phyloP scores from a whole-genome alignment of 2,113 vertebrate species.

The Ochotona princeps region DNA sequence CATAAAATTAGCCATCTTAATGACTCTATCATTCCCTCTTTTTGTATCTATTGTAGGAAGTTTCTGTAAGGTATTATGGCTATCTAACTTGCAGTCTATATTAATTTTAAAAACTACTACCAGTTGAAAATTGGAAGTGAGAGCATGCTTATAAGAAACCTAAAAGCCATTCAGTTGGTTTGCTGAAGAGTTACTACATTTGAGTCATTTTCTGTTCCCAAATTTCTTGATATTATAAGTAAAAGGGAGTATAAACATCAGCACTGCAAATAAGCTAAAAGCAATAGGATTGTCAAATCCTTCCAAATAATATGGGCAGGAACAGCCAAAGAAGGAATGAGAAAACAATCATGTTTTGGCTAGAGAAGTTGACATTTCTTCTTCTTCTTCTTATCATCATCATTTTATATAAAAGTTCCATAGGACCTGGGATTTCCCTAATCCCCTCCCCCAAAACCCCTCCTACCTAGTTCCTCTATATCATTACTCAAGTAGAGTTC shows the following conservation, averaged over 20 bases:
- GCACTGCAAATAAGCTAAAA: constrained; percentile 18
- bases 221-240: constrained; percentile 37
- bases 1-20: constrained; percentile 8
- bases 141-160: constrained; percentile 11
- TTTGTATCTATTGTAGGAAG: neutral
- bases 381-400: no score
- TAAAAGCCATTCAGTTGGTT: constrained; percentile 48
- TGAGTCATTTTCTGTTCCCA: neutral
- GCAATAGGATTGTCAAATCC: constrained; percentile 21
- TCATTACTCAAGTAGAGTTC: no score
- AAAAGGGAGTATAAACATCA: constrained; percentile 36
- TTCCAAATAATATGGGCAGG: constrained; percentile 16
- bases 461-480: no score
- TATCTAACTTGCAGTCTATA: constrained; percentile 18
- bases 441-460: no score
- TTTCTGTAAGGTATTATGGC: neutral
- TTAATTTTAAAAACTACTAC: constrained; percentile 17
- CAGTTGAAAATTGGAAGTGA: neutral
- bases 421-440: no score
- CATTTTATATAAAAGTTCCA: no score
- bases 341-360: constrained; percentile 50
- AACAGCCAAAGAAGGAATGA: constrained; percentile 39
- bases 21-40: neutral
- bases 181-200: neutral
- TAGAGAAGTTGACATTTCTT: constrained; percentile 43